These are phyloP conservation scores for Cheilosia vernalis DNA, from an alignment of 2,888 invertebrate genomes.

Conservation along the genomic window DNA sequence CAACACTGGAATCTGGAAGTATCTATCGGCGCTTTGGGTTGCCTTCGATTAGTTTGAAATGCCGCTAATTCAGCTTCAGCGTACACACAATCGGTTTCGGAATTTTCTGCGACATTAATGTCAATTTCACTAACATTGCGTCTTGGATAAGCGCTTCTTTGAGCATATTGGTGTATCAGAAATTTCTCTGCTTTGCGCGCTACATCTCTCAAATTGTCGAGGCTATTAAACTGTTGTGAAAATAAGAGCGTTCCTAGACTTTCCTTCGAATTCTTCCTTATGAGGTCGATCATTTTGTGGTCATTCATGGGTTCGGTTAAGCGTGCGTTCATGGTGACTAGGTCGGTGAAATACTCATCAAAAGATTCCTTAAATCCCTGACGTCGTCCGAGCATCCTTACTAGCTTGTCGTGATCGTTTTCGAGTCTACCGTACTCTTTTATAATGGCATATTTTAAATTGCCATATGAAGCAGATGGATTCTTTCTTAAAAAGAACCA, in stretches of 20 bases:
- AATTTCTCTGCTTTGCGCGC: not conserved
- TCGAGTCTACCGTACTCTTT: slow-evolving; percentile 42
- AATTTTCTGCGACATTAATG: not conserved
- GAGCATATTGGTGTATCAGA: not conserved
- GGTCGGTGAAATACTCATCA: slow-evolving; percentile 25
- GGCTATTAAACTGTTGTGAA: not conserved
- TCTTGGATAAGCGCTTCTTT: not conserved
- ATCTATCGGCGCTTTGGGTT: not conserved
- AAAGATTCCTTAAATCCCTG: slow-evolving; percentile 47
- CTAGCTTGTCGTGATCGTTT: slow-evolving; percentile 49
- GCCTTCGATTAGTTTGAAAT: not conserved
- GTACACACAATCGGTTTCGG: not conserved
- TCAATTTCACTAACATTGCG: not conserved
- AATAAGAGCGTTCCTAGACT: not conserved
- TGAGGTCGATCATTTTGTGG: not conserved
- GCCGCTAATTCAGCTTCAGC: not conserved
- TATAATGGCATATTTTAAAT: slow-evolving; percentile 24
- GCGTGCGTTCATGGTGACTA: slow-evolving; percentile 16
- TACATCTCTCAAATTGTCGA: slow-evolving; percentile 1
- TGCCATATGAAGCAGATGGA: not conserved
- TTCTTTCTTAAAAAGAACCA: slow-evolving; percentile 8
- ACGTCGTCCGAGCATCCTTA: slow-evolving; percentile 33
- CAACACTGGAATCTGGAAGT: not conserved
- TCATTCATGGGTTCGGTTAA: not conserved
- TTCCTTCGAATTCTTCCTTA: not conserved